A percentile compares a stretch with the other conserved stretches of the same genome.
Evolutionary conservation across 2,113 vertebrate species (phyloP).

Genomic region (Plestiodon gilberti): DNA sequence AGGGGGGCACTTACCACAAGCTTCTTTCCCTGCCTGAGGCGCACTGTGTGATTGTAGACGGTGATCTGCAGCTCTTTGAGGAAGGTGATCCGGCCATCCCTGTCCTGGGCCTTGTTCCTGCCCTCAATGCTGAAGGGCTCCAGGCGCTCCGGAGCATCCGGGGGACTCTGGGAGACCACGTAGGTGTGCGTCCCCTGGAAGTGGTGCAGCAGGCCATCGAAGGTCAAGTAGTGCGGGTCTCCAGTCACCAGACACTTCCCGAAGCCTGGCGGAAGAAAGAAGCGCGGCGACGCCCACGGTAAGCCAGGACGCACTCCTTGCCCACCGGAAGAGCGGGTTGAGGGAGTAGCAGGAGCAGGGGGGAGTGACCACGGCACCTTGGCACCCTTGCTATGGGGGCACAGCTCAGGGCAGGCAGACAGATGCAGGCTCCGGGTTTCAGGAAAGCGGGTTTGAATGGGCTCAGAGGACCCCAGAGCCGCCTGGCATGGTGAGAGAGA

Average conservation of each 20-base stretch:
- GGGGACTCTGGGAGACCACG: conserved; percentile 74
- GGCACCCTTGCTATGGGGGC: background rate
- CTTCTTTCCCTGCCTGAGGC: conserved; percentile 69
- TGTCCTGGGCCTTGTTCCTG: conserved; percentile 54
- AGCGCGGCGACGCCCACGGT: background rate
- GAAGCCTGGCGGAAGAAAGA: conserved; percentile 74
- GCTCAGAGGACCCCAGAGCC: no score
- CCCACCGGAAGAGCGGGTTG: background rate
- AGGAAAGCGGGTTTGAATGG: no score
- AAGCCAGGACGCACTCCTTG: no score
- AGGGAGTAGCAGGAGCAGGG: no score
- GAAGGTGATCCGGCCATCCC: conserved; percentile 41
- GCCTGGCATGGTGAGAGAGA: no score
- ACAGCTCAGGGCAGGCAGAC: no score
- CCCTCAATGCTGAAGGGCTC: conserved; percentile 78
- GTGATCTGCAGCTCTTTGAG: conserved; percentile 75
- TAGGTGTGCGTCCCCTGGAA: conserved; percentile 79
- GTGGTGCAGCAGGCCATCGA: conserved; percentile 77
- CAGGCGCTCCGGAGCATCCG: conserved; percentile 68
- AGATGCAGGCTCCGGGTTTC: no score
- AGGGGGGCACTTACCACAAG: conserved; percentile 78
- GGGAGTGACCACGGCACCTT: background rate
- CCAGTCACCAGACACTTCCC: conserved; percentile 73
- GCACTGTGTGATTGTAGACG: conserved; percentile 82
- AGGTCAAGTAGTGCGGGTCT: conserved; percentile 79